Percentiles rank a stretch among this genome's conserved stretches.
Evolutionary conservation across 2,888 invertebrate species (phyloP).

Genomic region (Ormia ochracea): DNA sequence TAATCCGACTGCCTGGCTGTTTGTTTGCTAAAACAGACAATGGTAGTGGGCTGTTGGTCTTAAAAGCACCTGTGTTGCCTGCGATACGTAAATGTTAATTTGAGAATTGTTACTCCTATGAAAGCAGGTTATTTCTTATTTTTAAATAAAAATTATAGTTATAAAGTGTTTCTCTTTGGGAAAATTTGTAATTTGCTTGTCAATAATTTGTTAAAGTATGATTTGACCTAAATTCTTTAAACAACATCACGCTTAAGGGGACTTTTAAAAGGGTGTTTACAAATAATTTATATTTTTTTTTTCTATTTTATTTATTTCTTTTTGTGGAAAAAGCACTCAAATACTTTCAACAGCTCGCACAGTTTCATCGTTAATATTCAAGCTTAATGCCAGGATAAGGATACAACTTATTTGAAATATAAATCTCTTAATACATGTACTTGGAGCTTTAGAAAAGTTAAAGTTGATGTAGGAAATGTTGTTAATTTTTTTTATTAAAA

Average conservation of each 20-base stretch:
- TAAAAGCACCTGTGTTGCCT: constrained; percentile 45
- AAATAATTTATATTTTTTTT: not conserved
- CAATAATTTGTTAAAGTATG: constrained; percentile 47
- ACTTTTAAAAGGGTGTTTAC: constrained; percentile 20
- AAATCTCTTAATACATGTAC: no score
- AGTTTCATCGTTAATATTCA: no score
- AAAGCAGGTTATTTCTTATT: constrained; percentile 43
- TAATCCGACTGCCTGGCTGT: constrained; percentile 45
- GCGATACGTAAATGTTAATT: constrained; percentile 47
- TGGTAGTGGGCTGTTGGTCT: constrained; percentile 19
- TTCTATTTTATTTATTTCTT: no score
- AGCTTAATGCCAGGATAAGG: not conserved
- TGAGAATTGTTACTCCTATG: constrained; percentile 51
- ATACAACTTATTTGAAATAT: no score
- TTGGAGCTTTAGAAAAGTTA: no score
- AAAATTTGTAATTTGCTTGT: constrained; percentile 35
- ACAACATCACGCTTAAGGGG: not conserved
- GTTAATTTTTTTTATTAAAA: no score
- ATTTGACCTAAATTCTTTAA: constrained; percentile 44
- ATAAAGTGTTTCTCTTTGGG: constrained; percentile 13
- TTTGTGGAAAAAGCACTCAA: no score
- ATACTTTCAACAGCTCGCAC: no score
- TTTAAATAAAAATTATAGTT: constrained; percentile 25
- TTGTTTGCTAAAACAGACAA: constrained; percentile 45
- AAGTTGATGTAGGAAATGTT: no score